A percentile compares a stretch with the other conserved stretches of the same genome.
Conservation (phyloP, 2,113 vertebrate species). For the Hyla sarda region DNA sequence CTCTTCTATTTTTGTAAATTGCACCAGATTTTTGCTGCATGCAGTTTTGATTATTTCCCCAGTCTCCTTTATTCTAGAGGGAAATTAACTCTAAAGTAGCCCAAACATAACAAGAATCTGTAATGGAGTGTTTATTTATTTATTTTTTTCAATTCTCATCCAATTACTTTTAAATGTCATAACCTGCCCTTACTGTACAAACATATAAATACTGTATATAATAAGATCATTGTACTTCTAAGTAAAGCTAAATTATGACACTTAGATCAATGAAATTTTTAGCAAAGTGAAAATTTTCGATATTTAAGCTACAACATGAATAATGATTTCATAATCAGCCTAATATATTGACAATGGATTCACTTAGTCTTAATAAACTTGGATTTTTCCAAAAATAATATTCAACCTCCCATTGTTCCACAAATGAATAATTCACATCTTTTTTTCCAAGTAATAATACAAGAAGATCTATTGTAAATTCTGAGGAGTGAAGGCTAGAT, state of each 20-base stretch:
- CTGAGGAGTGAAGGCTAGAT: slow-evolving; percentile 1
- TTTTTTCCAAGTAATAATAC: slow-evolving; percentile 9
- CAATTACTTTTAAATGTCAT: too few relatives aligned
- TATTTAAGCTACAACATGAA: background rate
- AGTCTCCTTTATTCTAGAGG: too few relatives aligned
- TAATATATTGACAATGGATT: slow-evolving; percentile 20
- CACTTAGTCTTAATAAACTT: slow-evolving; percentile 25
- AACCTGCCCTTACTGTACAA: background rate
- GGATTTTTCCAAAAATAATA: slow-evolving; percentile 25
- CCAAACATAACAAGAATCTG: too few relatives aligned
- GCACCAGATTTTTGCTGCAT: too few relatives aligned
- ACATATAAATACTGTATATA: background rate
- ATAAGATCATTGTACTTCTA: background rate
- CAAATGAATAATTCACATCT: slow-evolving; percentile 30
- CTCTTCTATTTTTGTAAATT: too few relatives aligned
- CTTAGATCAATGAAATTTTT: background rate
- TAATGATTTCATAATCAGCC: background rate
- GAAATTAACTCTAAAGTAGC: background rate
- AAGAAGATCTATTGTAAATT: slow-evolving; percentile 13
- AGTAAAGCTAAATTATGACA: background rate
- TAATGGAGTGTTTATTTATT: too few relatives aligned
- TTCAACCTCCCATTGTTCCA: slow-evolving; percentile 35
- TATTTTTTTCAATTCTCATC: too few relatives aligned
- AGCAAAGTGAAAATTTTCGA: background rate
- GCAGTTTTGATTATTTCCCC: too few relatives aligned